These are phyloP conservation scores for Agrotis ipsilon DNA, from an alignment of 2,888 invertebrate species.

Conservation along the genomic window DNA sequence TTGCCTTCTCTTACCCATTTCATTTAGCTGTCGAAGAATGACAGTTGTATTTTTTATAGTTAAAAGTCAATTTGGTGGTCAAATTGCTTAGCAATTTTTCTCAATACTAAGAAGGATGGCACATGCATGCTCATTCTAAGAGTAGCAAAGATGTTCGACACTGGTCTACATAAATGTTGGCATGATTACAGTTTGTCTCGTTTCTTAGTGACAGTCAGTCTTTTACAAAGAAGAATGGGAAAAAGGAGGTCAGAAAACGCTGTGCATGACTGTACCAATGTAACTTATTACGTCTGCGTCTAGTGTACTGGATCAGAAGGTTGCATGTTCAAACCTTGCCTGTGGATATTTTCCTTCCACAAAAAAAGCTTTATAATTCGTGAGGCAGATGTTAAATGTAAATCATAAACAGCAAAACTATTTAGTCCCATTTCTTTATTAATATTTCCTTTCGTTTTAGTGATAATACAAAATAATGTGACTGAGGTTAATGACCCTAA, in stretches of 20 bases:
- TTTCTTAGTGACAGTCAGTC: constrained; percentile 2
- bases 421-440: too few species aligned
- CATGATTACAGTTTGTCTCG: constrained; percentile 49
- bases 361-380: too few species aligned
- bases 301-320: too few species aligned
- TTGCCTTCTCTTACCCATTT: neutral
- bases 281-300: too few species aligned
- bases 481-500: neutral
- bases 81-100: neutral
- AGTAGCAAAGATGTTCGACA: constrained; percentile 35
- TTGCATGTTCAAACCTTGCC: too few species aligned
- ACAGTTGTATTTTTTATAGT: neutral
- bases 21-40: neutral
- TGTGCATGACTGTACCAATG: neutral
- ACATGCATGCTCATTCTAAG: neutral
- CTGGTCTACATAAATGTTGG: constrained; percentile 18
- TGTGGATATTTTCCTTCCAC: too few species aligned
- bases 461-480: neutral
- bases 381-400: too few species aligned
- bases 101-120: neutral
- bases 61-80: neutral
- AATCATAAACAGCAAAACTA: too few species aligned
- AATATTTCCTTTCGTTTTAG: neutral
- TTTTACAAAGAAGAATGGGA: neutral
- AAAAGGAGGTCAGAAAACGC: neutral